Percentiles rank a stretch among this genome's conserved stretches.
Conservation (phyloP, 2,113 vertebrate species). For the Mustelus asterias region DNA sequence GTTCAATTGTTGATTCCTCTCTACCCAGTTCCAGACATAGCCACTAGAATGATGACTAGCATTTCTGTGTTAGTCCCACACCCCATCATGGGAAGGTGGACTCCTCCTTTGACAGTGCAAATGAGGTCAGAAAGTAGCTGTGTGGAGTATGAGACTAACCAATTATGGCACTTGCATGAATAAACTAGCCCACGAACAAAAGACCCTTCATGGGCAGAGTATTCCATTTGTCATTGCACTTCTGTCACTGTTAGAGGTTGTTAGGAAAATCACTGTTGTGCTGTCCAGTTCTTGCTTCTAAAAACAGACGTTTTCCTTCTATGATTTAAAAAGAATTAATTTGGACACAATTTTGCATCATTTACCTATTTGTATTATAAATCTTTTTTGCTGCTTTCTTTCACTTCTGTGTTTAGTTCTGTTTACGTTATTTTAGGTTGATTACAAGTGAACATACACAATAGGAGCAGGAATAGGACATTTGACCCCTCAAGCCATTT, state of each 20-base stretch:
- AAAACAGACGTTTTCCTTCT: not conserved
- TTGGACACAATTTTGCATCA: not conserved
- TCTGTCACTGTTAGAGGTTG: not conserved
- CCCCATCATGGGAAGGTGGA: not conserved
- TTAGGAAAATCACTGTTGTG: not conserved
- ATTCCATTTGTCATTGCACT: no score
- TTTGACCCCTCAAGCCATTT: no score
- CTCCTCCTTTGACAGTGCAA: not conserved
- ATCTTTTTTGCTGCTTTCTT: not conserved
- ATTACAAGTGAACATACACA: no score
- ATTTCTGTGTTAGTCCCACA: not conserved
- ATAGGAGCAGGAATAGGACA: no score
- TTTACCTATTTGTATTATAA: not conserved
- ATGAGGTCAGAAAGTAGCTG: not conserved
- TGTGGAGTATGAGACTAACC: not conserved
- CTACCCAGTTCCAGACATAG: not conserved
- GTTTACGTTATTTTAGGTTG: not conserved
- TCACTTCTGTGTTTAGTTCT: not conserved
- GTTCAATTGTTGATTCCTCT: not conserved
- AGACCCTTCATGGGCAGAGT: no score
- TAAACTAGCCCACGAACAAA: not conserved
- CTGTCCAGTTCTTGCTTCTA: not conserved
- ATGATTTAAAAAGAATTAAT: not conserved
- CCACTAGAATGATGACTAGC: not conserved
- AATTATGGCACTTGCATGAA: not conserved